Percentiles rank a stretch among this genome's conserved stretches.
Conservation (phyloP, 2,797 vertebrate genomes). For the Scolopax bukidnonensis region DNA sequence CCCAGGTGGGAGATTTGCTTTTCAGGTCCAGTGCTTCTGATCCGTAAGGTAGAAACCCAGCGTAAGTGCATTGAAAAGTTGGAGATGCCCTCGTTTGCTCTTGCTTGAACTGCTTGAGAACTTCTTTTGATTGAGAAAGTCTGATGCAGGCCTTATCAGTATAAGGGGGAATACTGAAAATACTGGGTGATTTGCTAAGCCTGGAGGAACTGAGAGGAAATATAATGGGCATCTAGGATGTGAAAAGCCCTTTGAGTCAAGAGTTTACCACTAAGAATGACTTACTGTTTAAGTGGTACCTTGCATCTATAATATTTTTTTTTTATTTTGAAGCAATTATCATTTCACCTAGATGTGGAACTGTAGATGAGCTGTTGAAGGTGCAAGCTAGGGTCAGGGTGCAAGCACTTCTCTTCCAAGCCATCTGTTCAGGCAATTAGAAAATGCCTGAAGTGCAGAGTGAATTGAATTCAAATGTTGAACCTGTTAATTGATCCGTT, state of each 20-base stretch:
- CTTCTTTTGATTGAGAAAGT: background rate
- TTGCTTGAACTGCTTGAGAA: background rate
- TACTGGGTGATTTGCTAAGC: background rate
- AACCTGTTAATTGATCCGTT: background rate
- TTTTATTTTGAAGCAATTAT: background rate
- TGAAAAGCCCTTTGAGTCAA: background rate
- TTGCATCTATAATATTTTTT: background rate
- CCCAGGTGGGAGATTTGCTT: background rate
- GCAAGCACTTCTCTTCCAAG: background rate
- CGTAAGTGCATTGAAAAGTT: background rate
- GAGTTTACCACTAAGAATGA: background rate
- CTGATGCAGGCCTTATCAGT: background rate
- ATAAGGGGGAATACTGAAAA: background rate
- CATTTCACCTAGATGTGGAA: background rate
- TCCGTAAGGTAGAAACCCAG: background rate
- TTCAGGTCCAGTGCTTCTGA: background rate
- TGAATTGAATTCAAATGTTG: background rate
- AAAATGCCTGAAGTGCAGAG: background rate
- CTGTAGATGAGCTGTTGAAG: background rate
- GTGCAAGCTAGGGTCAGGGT: background rate
- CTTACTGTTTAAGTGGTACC: background rate
- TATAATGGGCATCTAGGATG: background rate
- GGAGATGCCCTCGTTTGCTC: background rate
- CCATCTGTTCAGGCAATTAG: background rate
- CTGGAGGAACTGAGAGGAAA: background rate